A percentile compares a stretch with the other conserved stretches of the same genome.
These are phyloP conservation scores for Melanerpes aurifrons DNA, from an alignment of 2,113 vertebrate genomes.

Conservation along the genomic window DNA sequence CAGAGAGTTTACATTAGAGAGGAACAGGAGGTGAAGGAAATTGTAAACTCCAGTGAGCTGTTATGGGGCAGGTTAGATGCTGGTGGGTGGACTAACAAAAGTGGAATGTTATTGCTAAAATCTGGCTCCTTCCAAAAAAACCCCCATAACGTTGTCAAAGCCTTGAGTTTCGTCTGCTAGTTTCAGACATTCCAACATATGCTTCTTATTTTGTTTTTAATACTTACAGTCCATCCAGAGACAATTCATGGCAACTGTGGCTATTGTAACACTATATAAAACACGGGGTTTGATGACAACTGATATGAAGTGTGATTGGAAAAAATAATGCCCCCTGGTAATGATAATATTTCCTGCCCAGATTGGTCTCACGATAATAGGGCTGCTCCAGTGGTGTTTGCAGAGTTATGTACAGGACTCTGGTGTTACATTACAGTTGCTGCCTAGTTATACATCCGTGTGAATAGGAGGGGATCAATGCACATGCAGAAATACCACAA, in stretches of 20 bases:
- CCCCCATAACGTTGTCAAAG: slow-evolving; percentile 37
- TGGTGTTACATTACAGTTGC: slow-evolving; percentile 71
- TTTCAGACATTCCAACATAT: slow-evolving; percentile 73
- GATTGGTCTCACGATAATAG: slow-evolving; percentile 71
- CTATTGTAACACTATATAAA: slow-evolving; percentile 74
- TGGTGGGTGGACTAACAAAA: slow-evolving; percentile 63
- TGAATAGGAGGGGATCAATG: slow-evolving; percentile 44
- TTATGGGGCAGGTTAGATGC: slow-evolving; percentile 63
- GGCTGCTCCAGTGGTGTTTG: slow-evolving; percentile 57
- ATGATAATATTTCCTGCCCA: slow-evolving; percentile 72
- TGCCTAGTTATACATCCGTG: slow-evolving; percentile 50
- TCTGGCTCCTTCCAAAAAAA: slow-evolving; percentile 63
- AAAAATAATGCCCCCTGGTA: slow-evolving; percentile 72
- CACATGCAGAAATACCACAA: slow-evolving; percentile 16
- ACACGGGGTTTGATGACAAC: slow-evolving; percentile 69
- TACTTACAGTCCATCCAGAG: slow-evolving; percentile 72
- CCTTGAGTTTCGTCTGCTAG: slow-evolving; percentile 61
- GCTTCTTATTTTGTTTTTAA: slow-evolving; percentile 72
- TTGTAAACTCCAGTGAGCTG: slow-evolving; percentile 52
- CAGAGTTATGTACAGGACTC: slow-evolving; percentile 50
- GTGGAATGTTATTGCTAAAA: slow-evolving; percentile 69
- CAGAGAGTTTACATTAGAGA: slow-evolving; percentile 60
- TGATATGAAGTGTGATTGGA: slow-evolving; percentile 73
- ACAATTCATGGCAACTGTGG: slow-evolving; percentile 70
- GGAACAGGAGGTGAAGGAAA: slow-evolving; percentile 64